Evolutionary conservation across 2,113 vertebrate species (phyloP).

Genomic region (Zootoca vivipara): DNA sequence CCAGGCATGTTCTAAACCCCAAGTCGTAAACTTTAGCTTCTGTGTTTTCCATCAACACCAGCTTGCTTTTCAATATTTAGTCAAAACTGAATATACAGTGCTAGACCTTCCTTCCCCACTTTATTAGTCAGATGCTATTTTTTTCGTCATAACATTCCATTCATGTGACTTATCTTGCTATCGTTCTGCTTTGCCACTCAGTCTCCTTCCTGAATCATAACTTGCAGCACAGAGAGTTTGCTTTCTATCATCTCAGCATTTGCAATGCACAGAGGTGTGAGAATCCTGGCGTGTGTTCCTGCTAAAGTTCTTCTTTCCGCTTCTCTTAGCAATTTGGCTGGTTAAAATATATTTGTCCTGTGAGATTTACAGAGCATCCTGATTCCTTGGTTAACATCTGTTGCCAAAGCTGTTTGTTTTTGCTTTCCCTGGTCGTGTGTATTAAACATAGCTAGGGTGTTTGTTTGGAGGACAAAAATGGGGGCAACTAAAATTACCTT

Average conservation of each 20-base stretch:
- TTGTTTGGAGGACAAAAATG: not conserved
- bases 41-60: conserved; percentile 23
- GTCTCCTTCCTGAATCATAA: conserved; percentile 29
- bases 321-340: not conserved
- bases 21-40: conserved; percentile 1
- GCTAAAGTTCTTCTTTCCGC: conserved; percentile 1
- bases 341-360: not conserved
- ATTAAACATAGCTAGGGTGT: not conserved
- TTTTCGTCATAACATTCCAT: conserved; percentile 17
- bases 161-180: conserved; percentile 26
- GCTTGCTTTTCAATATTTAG: not conserved
- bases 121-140: conserved; percentile 7
- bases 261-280: not conserved
- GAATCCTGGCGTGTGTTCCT: not conserved
- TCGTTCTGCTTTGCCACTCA: conserved; percentile 1
- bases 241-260: conserved; percentile 15
- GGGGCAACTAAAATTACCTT: not conserved
- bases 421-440: not conserved
- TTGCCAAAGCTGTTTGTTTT: not conserved
- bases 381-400: not conserved
- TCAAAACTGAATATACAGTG: not conserved
- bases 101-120: not conserved
- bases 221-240: conserved; percentile 7
- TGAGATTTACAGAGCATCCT: not conserved
- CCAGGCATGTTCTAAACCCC: not conserved